phyloP scores from a whole-genome alignment of 2,888 invertebrate genomes.

The Bembecia ichneumoniformis region DNA sequence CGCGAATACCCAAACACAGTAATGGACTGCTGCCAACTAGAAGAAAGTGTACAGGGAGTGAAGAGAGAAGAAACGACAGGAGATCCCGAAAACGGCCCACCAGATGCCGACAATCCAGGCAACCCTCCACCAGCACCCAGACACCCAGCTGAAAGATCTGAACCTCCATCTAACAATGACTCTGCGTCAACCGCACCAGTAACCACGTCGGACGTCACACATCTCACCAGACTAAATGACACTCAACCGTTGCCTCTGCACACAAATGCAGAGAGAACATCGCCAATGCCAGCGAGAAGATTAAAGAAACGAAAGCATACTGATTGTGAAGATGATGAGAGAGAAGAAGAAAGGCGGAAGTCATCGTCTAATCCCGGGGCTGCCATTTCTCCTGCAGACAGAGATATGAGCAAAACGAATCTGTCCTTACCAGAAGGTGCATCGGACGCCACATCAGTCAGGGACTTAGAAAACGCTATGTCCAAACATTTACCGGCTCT shows the following conservation, averaged over 20 bases:
- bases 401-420: constrained; percentile 53
- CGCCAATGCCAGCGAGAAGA: constrained; percentile 76
- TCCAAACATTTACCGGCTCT: constrained; percentile 89
- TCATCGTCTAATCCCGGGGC: constrained; percentile 56
- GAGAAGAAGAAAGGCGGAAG: constrained; percentile 60
- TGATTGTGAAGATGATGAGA: constrained; percentile 58
- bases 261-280: constrained; percentile 56
- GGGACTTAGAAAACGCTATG: constrained; percentile 96
- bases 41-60: constrained; percentile 84
- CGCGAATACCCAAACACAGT: constrained; percentile 91
- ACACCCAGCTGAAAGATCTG: constrained; percentile 50
- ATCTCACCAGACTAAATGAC: constrained; percentile 56
- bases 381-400: constrained; percentile 52
- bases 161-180: constrained; percentile 52
- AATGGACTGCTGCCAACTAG: constrained; percentile 94
- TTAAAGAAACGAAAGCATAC: constrained; percentile 65
- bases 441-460: constrained; percentile 78
- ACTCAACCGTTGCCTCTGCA: constrained; percentile 57
- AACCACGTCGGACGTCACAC: constrained; percentile 55
- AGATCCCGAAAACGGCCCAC: constrained; percentile 91
- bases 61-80: constrained; percentile 87
- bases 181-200: constrained; percentile 54
- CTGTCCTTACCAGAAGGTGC: constrained; percentile 50
- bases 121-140: constrained; percentile 50
- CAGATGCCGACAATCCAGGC: constrained; percentile 81